A percentile compares a stretch with the other conserved stretches of the same genome.
These are phyloP conservation scores for Linepithema humile DNA, from an alignment of 1,140 invertebrate genomes.

Conservation along the genomic window DNA sequence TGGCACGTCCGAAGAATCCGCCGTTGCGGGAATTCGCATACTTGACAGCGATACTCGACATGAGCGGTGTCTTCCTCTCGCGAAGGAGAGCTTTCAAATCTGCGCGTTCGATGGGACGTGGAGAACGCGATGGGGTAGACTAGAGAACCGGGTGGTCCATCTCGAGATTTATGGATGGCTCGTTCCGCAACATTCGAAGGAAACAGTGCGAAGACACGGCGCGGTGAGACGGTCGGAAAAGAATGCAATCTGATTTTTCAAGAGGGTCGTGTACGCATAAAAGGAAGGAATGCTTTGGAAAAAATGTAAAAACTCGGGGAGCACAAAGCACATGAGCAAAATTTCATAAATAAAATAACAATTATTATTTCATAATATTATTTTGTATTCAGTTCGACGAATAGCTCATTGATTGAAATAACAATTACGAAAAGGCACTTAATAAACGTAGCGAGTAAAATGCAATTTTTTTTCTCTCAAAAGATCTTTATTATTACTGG, in stretches of 20 bases:
- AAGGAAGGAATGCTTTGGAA: neutral
- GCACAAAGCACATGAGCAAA: neutral
- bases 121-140: constrained; percentile 66
- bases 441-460: neutral
- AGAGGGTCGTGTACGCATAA: neutral
- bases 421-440: neutral
- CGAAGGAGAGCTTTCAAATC: constrained; percentile 50
- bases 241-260: constrained; percentile 51
- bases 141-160: constrained; percentile 70
- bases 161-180: constrained; percentile 69
- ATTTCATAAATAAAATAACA: neutral
- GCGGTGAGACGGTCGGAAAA: constrained; percentile 22
- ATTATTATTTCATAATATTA: neutral
- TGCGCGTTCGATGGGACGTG: constrained; percentile 68
- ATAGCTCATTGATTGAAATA: neutral
- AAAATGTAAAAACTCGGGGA: neutral
- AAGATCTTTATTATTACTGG: constrained; percentile 22
- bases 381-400: neutral
- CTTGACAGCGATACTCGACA: constrained; percentile 38
- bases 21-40: constrained; percentile 40
- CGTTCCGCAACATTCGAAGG: constrained; percentile 71
- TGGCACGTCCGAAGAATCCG: constrained; percentile 56
- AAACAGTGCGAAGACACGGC: constrained; percentile 67
- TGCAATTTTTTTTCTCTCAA: neutral
- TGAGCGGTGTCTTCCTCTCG: constrained; percentile 42